Conservation (phyloP, 1,140 invertebrate species). For the Pomacea maculata region DNA sequence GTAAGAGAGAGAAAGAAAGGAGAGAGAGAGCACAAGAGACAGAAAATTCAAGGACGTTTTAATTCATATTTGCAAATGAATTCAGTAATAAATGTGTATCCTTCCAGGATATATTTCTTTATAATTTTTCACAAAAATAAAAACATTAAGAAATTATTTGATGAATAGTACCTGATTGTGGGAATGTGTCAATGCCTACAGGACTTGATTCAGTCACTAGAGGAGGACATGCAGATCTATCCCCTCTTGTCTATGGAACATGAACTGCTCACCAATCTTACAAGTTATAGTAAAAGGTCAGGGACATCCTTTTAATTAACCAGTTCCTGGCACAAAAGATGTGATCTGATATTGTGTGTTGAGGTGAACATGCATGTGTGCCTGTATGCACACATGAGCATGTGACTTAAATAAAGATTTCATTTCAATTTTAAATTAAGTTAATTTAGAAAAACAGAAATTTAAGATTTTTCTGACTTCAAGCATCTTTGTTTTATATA, state of each 20-base stretch:
- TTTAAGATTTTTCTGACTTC: too few relatives aligned
- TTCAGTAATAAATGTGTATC: too few relatives aligned
- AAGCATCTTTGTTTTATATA: constrained; percentile 8
- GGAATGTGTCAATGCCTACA: constrained; percentile 50
- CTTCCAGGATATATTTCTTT: too few relatives aligned
- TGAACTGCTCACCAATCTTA: constrained; percentile 51
- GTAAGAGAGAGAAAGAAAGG: not conserved
- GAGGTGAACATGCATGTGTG: not conserved
- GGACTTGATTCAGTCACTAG: constrained; percentile 77
- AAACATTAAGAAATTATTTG: too few relatives aligned
- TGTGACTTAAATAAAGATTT: not conserved
- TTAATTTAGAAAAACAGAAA: too few relatives aligned
- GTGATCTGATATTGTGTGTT: not conserved
- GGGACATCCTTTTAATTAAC: not conserved
- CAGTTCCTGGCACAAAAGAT: not conserved
- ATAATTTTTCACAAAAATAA: too few relatives aligned
- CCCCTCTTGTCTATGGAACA: constrained; percentile 62
- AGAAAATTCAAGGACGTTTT: too few relatives aligned
- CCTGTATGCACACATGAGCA: not conserved
- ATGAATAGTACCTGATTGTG: too few relatives aligned
- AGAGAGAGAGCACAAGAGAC: too few relatives aligned
- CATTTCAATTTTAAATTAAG: too few relatives aligned
- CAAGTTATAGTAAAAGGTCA: constrained; percentile 39
- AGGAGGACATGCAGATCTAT: constrained; percentile 67
- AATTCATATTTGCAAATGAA: too few relatives aligned